Percentiles rank a stretch among this genome's conserved stretches.
These are phyloP conservation scores for Laupala kohalensis DNA, from an alignment of 1,140 invertebrate species.

Conservation along the genomic window DNA sequence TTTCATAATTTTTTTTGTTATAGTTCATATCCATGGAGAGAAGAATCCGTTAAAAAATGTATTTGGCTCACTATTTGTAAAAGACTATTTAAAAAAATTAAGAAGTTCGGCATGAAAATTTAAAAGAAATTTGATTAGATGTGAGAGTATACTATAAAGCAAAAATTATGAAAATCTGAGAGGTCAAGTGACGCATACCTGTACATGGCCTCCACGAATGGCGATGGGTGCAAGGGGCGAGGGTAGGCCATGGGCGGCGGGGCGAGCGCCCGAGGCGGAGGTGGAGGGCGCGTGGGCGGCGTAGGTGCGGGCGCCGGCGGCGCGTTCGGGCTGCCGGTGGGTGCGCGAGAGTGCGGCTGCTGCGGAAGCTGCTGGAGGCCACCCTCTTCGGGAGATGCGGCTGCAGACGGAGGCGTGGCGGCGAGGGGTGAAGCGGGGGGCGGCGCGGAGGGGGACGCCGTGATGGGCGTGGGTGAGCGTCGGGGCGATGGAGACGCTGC, in stretches of 20 bases:
- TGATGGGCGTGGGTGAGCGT: background rate
- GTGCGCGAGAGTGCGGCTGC: constrained; percentile 20
- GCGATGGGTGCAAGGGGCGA: constrained; percentile 57
- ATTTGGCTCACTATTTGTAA: no score
- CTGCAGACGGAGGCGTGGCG: background rate
- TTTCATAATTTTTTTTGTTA: no score
- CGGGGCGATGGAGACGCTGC: background rate
- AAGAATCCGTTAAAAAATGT: no score
- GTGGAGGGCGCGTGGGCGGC: background rate
- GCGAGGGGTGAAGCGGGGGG: background rate
- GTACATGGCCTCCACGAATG: constrained; percentile 55
- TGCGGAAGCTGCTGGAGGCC: constrained; percentile 16
- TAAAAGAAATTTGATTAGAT: no score
- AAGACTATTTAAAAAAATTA: no score
- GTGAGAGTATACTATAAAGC: no score
- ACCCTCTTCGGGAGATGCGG: background rate
- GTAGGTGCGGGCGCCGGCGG: background rate
- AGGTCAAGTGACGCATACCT: constrained; percentile 19
- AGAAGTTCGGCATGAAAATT: no score
- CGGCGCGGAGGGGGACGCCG: background rate
- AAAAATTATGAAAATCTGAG: no score
- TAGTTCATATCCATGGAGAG: no score
- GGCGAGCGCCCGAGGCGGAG: background rate
- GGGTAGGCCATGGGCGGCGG: constrained; percentile 57
- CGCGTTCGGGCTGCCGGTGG: constrained; percentile 3